These are phyloP conservation scores for Drosophila pseudoobscura DNA, from an alignment of 1,140 invertebrate species.

Conservation along the genomic window DNA sequence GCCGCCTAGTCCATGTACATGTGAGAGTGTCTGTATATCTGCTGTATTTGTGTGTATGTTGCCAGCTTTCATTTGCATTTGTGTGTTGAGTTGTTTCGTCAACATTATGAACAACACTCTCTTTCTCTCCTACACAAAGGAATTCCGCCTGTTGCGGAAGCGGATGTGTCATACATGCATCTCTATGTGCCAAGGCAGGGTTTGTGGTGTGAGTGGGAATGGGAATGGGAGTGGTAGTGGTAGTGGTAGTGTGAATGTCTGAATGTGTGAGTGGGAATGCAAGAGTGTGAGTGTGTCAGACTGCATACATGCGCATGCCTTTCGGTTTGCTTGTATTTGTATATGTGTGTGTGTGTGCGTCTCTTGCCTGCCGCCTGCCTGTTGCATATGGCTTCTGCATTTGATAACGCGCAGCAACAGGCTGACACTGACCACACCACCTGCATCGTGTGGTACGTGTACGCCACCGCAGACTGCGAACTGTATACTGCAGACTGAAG, in stretches of 20 bases:
- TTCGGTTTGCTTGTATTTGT: background rate
- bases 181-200: background rate
- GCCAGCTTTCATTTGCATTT: slow-evolving; percentile 31
- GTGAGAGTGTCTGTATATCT: background rate
- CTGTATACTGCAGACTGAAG: background rate
- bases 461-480: slow-evolving; percentile 28
- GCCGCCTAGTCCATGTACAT: background rate
- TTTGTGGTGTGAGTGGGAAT: background rate
- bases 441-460: slow-evolving; percentile 10
- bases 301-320: too few relatives aligned
- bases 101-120: background rate
- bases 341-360: slow-evolving; percentile 2
- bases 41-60: background rate
- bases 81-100: slow-evolving; percentile 13
- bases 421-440: slow-evolving; percentile 54
- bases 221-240: background rate
- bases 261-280: background rate
- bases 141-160: slow-evolving; percentile 62
- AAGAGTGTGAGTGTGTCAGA: slow-evolving; percentile 9
- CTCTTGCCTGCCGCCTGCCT: slow-evolving; percentile 42
- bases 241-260: background rate
- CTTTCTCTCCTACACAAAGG: slow-evolving; percentile 6
- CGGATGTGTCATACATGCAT: slow-evolving; percentile 53
- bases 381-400: slow-evolving; percentile 58
- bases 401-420: slow-evolving; percentile 62